phyloP scores from a whole-genome alignment of 2,888 invertebrate genomes.

The Myathropa florea region DNA sequence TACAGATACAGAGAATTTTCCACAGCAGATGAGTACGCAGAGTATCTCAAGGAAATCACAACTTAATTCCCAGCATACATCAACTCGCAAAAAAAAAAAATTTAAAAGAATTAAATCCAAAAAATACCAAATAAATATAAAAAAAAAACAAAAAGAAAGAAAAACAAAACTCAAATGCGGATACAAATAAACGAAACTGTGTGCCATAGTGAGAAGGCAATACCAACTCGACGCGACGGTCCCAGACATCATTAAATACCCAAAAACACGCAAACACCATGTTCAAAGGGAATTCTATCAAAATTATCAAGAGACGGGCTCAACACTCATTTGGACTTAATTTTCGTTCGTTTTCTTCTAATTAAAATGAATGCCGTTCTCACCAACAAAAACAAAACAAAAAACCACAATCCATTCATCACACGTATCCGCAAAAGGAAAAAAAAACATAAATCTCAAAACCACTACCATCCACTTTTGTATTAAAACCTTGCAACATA shows the following conservation, averaged over 20 bases:
- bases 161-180: constrained; percentile 56
- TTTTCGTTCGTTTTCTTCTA: constrained; percentile 9
- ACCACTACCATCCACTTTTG: constrained; percentile 47
- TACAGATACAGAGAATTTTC: constrained; percentile 75
- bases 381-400: background rate
- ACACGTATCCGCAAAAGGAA: constrained; percentile 8
- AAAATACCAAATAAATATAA: constrained; percentile 58
- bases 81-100: constrained; percentile 21
- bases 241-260: constrained; percentile 21
- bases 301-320: background rate
- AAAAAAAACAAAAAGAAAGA: too few species aligned
- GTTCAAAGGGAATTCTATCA: constrained; percentile 22
- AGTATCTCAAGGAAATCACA: constrained; percentile 76
- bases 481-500: constrained; percentile 34
- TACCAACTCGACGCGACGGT: background rate
- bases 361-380: constrained; percentile 31
- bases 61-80: constrained; percentile 57
- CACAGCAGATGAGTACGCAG: constrained; percentile 78
- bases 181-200: constrained; percentile 36
- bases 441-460: background rate
- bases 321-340: background rate
- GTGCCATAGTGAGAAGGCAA: constrained; percentile 54
- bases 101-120: constrained; percentile 52
- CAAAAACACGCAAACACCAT: background rate
- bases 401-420: background rate